A percentile compares a stretch with the other conserved stretches of the same genome.
These are phyloP conservation scores for Carabus problematicus DNA, from an alignment of 2,888 invertebrate species.

Conservation along the genomic window DNA sequence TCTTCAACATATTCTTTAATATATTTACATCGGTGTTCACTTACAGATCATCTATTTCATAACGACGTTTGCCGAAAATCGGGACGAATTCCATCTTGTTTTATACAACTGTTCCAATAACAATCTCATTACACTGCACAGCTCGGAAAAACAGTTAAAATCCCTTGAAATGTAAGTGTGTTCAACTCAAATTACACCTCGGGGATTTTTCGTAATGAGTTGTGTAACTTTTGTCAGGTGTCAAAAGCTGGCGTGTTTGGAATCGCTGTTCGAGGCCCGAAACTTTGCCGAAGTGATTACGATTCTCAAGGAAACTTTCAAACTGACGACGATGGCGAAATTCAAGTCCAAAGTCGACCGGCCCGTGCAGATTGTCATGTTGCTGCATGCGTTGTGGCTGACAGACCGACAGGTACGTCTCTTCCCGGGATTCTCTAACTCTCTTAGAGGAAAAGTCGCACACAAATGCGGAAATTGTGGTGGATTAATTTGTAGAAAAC, in stretches of 20 bases:
- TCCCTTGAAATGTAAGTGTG: slow-evolving; percentile 61
- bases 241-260: slow-evolving; percentile 68
- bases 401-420: slow-evolving; percentile 41
- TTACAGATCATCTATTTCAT: slow-evolving; percentile 50
- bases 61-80: slow-evolving; percentile 50
- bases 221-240: slow-evolving; percentile 52
- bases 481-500: too few relatives aligned
- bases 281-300: slow-evolving; percentile 71
- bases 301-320: slow-evolving; percentile 74
- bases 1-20: slow-evolving; percentile 2
- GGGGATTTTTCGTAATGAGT: neutral
- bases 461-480: too few relatives aligned
- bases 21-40: neutral
- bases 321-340: slow-evolving; percentile 47
- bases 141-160: slow-evolving; percentile 60
- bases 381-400: slow-evolving; percentile 62
- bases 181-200: neutral
- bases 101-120: slow-evolving; percentile 63
- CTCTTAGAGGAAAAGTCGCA: too few relatives aligned
- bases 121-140: slow-evolving; percentile 59
- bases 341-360: slow-evolving; percentile 61
- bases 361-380: slow-evolving; percentile 59
- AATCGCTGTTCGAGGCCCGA: slow-evolving; percentile 70
- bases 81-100: slow-evolving; percentile 51
- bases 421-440: too few relatives aligned